A percentile compares a stretch with the other conserved stretches of the same genome.
phyloP scores from a whole-genome alignment of 64 coral and sea anemone genomes.

The Montipora foliosa region DNA sequence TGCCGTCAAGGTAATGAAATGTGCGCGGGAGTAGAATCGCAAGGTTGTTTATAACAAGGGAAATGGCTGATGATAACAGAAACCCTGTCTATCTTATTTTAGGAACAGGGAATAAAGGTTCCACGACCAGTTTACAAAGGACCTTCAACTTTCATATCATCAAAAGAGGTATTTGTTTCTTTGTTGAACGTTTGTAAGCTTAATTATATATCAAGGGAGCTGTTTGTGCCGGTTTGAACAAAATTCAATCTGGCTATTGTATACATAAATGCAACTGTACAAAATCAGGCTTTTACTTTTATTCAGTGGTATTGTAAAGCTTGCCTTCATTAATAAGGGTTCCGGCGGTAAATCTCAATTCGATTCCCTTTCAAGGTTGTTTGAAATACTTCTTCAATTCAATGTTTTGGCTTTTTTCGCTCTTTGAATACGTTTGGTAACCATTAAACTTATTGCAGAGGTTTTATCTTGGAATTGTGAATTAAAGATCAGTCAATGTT shows the following conservation, averaged over 20 bases:
- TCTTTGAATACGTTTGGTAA: too few species aligned
- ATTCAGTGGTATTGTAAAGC: background rate
- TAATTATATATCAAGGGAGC: background rate
- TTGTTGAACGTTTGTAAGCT: background rate
- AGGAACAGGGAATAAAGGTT: slow-evolving; percentile 80
- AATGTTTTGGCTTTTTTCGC: too few species aligned
- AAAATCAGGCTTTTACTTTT: background rate
- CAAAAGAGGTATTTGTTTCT: slow-evolving; percentile 82
- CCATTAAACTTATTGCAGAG: too few species aligned
- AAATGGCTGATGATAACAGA: slow-evolving; percentile 10
- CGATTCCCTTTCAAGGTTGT: background rate
- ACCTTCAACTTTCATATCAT: slow-evolving; percentile 89
- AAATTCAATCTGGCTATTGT: background rate
- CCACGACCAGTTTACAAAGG: slow-evolving; percentile 84
- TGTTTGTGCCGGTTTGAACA: background rate
- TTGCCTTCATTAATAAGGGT: too few species aligned
- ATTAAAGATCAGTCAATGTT: background rate
- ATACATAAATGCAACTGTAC: background rate
- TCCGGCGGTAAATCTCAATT: background rate
- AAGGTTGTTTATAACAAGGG: background rate
- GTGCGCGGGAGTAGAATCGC: background rate
- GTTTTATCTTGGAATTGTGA: too few species aligned
- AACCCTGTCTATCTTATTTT: slow-evolving; percentile 24
- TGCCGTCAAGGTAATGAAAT: slow-evolving; percentile 81
- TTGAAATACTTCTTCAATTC: background rate